Percentiles rank a stretch among this genome's conserved stretches.
phyloP scores from a whole-genome alignment of 1,140 invertebrate genomes.

The Pseudoatta argentina region DNA sequence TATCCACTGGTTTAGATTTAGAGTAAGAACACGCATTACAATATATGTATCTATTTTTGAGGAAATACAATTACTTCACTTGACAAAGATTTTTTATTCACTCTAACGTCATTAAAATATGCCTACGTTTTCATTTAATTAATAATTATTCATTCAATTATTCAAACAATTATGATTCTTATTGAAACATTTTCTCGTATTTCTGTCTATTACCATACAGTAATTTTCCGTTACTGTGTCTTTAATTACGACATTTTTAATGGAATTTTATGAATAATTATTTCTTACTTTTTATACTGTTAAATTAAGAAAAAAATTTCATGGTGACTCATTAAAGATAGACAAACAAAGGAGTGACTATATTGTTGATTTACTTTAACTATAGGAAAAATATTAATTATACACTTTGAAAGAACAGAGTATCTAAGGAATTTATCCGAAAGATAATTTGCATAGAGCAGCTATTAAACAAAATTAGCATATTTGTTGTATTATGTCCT shows the following conservation, averaged over 20 bases:
- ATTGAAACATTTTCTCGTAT: background rate
- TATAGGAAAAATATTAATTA: conserved; percentile 31
- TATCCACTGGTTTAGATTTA: too few relatives aligned
- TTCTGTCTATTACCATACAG: background rate
- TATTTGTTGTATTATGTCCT: background rate
- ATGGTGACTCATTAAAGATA: background rate
- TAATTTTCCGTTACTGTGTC: background rate
- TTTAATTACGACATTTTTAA: conserved; percentile 19
- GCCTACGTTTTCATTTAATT: background rate
- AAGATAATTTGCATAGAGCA: conserved; percentile 4
- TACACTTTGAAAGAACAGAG: background rate
- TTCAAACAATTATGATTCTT: background rate
- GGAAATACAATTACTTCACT: background rate
- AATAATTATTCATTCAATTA: background rate
- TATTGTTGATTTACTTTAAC: conserved; percentile 9
- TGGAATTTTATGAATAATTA: background rate
- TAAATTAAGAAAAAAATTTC: background rate
- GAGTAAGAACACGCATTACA: background rate
- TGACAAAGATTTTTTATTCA: conserved; percentile 1
- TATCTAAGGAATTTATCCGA: background rate
- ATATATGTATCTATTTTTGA: background rate
- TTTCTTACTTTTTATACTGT: background rate
- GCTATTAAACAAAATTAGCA: conserved; percentile 1
- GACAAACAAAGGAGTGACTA: background rate
- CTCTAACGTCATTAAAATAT: conserved; percentile 17